A percentile compares a stretch with the other conserved stretches of the same genome.
Evolutionary conservation across 2,888 invertebrate species (phyloP).

Genomic region (Caenorhabditis wallacei): DNA sequence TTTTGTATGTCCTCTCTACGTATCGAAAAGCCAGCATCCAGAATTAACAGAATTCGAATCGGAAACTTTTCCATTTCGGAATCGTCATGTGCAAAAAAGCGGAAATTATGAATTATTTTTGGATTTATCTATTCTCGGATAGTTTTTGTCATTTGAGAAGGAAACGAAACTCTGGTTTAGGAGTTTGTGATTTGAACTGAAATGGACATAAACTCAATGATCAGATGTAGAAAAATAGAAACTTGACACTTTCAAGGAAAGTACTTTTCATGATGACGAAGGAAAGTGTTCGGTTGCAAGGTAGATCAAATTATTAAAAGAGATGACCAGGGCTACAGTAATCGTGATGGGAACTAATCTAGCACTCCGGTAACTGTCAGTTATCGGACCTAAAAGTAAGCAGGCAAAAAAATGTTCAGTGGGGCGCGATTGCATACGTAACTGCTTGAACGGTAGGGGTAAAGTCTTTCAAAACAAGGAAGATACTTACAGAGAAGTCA

Average conservation of each 20-base stretch:
- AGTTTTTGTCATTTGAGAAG: neutral
- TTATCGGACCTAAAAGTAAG: too few species aligned
- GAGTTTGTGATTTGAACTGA: neutral
- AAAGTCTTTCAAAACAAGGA: too few species aligned
- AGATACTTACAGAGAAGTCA: too few species aligned
- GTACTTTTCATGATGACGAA: neutral
- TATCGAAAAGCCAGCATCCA: neutral
- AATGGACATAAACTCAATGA: conserved; percentile 23
- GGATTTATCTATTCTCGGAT: neutral
- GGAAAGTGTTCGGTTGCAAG: conserved; percentile 14
- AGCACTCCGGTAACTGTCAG: too few species aligned
- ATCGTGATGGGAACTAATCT: too few species aligned
- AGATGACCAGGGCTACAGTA: too few species aligned
- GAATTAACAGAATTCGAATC: conserved; percentile 26
- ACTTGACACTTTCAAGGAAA: conserved; percentile 14
- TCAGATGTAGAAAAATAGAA: conserved; percentile 20
- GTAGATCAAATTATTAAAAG: conserved; percentile 36
- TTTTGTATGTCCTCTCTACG: conserved; percentile 11
- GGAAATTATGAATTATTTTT: conserved; percentile 4
- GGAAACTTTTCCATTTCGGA: conserved; percentile 34
- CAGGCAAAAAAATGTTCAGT: too few species aligned
- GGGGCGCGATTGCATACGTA: too few species aligned
- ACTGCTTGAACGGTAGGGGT: too few species aligned
- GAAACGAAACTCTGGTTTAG: neutral
- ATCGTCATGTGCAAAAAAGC: conserved; percentile 16